A percentile compares a stretch with the other conserved stretches of the same genome.
phyloP scores from a whole-genome alignment of 2,113 vertebrate genomes.

The Carlito syrichta region DNA sequence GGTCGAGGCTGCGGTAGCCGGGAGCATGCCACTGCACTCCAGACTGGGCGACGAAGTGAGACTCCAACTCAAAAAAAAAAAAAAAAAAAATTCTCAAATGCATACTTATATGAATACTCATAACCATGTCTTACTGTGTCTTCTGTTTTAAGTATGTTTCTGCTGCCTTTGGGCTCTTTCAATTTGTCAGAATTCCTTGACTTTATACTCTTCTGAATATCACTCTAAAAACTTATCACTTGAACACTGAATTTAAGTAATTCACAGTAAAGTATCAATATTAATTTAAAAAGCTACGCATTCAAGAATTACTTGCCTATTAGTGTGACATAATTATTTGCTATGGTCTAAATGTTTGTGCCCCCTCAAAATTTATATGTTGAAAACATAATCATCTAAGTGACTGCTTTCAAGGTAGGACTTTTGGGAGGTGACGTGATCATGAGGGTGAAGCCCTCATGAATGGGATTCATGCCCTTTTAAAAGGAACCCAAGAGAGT shows the following conservation, averaged over 20 bases:
- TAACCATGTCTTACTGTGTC: not conserved
- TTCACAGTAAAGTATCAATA: not conserved
- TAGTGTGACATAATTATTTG: not conserved
- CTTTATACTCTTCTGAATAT: not conserved
- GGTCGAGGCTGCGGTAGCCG: too few relatives aligned
- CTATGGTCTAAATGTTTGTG: not conserved
- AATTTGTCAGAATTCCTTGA: not conserved
- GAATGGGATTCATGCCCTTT: not conserved
- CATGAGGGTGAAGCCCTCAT: not conserved
- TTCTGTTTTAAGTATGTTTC: not conserved
- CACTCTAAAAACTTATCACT: not conserved
- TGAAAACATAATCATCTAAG: not conserved
- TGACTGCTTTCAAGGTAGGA: not conserved
- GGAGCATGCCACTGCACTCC: too few relatives aligned
- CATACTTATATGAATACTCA: too few relatives aligned
- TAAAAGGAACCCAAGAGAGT: not conserved
- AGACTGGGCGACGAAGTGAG: too few relatives aligned
- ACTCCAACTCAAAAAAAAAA: too few relatives aligned
- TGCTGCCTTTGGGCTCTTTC: not conserved
- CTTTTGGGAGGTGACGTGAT: not conserved
- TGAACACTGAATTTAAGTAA: not conserved
- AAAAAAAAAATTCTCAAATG: not conserved
- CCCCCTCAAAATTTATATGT: not conserved
- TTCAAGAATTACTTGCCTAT: not conserved
- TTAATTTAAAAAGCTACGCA: not conserved